Evolutionary conservation across 2,888 invertebrate genomes (phyloP).

Genomic region (Synergus laeviventris): DNA sequence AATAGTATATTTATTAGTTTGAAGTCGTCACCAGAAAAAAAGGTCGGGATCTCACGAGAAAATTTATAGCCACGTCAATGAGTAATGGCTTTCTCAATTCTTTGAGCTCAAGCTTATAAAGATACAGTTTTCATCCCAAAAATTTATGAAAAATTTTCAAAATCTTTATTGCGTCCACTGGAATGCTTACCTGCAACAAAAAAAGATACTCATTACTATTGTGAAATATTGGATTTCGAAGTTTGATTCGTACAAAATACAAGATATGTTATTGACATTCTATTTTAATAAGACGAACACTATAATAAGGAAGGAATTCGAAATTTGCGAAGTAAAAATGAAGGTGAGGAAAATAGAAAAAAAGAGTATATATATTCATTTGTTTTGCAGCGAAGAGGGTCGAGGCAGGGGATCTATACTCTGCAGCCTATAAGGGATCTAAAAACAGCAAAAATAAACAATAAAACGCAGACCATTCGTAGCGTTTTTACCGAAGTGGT

Average conservation of each 20-base stretch:
- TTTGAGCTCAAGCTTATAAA: not conserved
- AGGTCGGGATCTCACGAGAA: not conserved
- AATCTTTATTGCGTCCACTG: constrained; percentile 29
- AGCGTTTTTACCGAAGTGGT: constrained; percentile 4
- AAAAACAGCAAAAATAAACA: constrained; percentile 8
- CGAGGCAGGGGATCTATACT: not conserved
- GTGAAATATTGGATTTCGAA: not conserved
- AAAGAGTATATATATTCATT: not conserved
- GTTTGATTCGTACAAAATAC: not conserved
- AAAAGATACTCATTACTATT: not conserved
- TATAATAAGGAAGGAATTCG: not conserved
- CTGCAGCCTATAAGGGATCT: not conserved
- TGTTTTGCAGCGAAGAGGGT: not conserved
- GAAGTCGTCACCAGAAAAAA: not conserved
- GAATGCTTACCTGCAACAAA: constrained; percentile 47
- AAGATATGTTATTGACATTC: not conserved
- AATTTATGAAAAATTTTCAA: not conserved
- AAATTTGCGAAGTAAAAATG: constrained; percentile 3
- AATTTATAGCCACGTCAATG: not conserved
- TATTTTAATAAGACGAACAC: not conserved
- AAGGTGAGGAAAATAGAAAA: not conserved
- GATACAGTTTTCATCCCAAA: not conserved
- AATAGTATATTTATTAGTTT: too few relatives aligned
- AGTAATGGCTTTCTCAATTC: not conserved
- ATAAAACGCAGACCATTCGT: constrained; percentile 1